A percentile compares a stretch with the other conserved stretches of the same genome.
These are phyloP conservation scores for Polymixis flavicincta DNA, from an alignment of 2,888 invertebrate species.

Conservation along the genomic window DNA sequence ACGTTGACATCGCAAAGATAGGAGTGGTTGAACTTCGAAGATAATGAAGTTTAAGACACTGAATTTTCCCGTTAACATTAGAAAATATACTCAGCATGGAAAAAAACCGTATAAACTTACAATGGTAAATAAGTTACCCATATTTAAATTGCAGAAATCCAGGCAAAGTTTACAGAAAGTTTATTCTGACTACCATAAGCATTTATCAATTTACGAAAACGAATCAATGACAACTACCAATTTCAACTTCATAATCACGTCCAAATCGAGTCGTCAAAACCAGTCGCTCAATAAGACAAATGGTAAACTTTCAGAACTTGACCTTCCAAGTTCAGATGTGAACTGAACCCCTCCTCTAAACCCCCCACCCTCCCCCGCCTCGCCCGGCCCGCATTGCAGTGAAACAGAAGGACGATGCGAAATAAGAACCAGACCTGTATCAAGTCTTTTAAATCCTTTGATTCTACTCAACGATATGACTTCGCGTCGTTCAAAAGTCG, in stretches of 20 bases:
- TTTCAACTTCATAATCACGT: slow-evolving; percentile 52
- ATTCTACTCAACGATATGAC: slow-evolving; percentile 64
- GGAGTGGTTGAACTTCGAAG: slow-evolving; percentile 63
- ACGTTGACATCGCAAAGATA: slow-evolving; percentile 39
- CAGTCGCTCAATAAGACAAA: slow-evolving; percentile 79
- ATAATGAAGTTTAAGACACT: slow-evolving; percentile 6
- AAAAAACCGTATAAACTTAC: not conserved
- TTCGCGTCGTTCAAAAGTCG: slow-evolving; percentile 65
- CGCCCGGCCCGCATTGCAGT: slow-evolving; percentile 87
- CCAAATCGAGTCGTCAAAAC: slow-evolving; percentile 72
- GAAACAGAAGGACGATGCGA: slow-evolving; percentile 81
- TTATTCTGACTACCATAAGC: not conserved
- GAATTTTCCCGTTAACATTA: not conserved
- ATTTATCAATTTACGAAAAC: slow-evolving; percentile 25
- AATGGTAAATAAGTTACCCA: not conserved
- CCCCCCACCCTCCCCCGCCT: slow-evolving; percentile 67
- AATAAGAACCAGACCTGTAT: slow-evolving; percentile 76
- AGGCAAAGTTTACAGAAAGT: slow-evolving; percentile 1
- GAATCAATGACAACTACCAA: slow-evolving; percentile 39
- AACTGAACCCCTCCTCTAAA: slow-evolving; percentile 71
- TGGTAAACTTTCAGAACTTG: slow-evolving; percentile 83
- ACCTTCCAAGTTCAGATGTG: slow-evolving; percentile 86
- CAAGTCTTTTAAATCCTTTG: slow-evolving; percentile 70
- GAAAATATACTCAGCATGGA: not conserved
- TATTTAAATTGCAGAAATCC: not conserved